A percentile compares a stretch with the other conserved stretches of the same genome.
These are phyloP conservation scores for Saxicola maurus DNA, from an alignment of 2,797 vertebrate genomes.

Conservation along the genomic window DNA sequence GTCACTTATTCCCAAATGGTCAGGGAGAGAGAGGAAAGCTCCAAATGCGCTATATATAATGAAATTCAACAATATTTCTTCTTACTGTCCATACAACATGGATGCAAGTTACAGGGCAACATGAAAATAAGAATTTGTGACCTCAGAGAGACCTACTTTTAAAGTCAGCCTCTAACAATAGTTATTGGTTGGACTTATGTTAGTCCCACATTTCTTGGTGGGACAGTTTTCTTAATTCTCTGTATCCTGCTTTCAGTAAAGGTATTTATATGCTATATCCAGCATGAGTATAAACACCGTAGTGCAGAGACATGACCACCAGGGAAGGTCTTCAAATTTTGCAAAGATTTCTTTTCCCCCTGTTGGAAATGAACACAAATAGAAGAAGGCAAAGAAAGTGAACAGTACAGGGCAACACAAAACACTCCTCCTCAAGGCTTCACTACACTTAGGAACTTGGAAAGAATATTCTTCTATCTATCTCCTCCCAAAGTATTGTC, in stretches of 20 bases:
- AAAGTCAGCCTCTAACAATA: neutral
- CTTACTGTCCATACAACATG: neutral
- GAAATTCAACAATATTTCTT: neutral
- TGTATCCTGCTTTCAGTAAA: neutral
- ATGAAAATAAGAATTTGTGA: neutral
- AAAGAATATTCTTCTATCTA: neutral
- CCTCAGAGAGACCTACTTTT: neutral
- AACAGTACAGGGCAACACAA: neutral
- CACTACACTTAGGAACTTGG: neutral
- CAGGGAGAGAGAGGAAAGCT: neutral
- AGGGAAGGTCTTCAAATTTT: neutral
- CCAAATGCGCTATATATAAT: neutral
- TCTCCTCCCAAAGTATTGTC: neutral
- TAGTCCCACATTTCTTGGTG: neutral
- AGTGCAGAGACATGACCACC: neutral
- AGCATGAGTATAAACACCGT: neutral
- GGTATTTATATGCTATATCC: neutral
- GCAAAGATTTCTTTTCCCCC: neutral
- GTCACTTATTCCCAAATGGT: neutral
- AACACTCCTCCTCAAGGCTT: neutral
- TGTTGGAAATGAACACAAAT: neutral
- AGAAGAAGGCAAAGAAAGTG: neutral
- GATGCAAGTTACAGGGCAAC: neutral
- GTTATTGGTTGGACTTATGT: neutral
- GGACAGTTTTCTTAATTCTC: neutral